A percentile compares a stretch with the other conserved stretches of the same genome.
phyloP scores from a whole-genome alignment of 2,113 vertebrate genomes.

The Perca flavescens region DNA sequence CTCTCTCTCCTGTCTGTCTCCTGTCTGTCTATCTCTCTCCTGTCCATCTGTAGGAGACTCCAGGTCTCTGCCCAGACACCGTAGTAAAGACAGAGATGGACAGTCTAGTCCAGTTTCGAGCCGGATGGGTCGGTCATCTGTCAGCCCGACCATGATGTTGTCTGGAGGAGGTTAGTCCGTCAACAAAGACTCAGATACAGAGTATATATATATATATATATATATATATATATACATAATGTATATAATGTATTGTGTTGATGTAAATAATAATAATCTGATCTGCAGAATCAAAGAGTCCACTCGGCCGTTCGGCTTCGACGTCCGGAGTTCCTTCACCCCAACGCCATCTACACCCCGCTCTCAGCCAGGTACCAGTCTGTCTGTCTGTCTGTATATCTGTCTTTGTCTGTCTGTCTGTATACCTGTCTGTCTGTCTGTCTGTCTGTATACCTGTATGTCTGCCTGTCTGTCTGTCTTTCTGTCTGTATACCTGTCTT shows the following conservation, averaged over 20 bases:
- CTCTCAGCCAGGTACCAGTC: slow-evolving; percentile 91
- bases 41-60: slow-evolving; percentile 83
- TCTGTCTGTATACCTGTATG: slow-evolving; percentile 69
- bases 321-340: slow-evolving; percentile 94
- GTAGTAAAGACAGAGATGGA: slow-evolving; percentile 91
- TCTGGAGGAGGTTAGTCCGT: slow-evolving; percentile 76
- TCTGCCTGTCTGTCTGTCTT: slow-evolving; percentile 70
- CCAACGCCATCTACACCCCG: slow-evolving; percentile 87
- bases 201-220: too few species aligned
- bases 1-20: too few species aligned
- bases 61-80: slow-evolving; percentile 89
- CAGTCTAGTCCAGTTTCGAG: slow-evolving; percentile 82
- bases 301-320: slow-evolving; percentile 92
- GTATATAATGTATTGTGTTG: neutral
- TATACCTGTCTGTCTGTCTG: neutral
- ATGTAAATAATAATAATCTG: neutral
- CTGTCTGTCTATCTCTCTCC: too few species aligned
- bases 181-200: too few species aligned
- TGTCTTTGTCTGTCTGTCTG: neutral
- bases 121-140: slow-evolving; percentile 91
- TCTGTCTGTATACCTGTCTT: slow-evolving; percentile 56
- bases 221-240: too few species aligned
- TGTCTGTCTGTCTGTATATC: neutral
- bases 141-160: slow-evolving; percentile 92
- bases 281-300: slow-evolving; percentile 89